These are phyloP conservation scores for Synergus itoensis DNA, from an alignment of 2,888 invertebrate genomes.

Conservation along the genomic window DNA sequence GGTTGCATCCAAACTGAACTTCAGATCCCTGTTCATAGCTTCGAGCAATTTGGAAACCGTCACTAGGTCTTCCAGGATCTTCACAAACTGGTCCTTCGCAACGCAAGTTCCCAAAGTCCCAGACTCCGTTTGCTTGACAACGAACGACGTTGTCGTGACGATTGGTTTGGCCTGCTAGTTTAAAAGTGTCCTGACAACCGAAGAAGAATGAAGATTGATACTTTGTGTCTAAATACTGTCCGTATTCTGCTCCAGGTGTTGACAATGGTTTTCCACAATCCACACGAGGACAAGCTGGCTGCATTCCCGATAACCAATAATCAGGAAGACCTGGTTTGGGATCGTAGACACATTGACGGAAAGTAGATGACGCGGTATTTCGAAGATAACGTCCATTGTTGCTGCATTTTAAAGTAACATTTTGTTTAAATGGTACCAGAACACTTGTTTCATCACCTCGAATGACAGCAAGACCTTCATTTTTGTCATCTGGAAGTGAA, in stretches of 20 bases:
- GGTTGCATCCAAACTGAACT: constrained; percentile 92
- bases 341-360: constrained; percentile 97
- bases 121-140: constrained; percentile 94
- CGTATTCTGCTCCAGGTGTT: constrained; percentile 96
- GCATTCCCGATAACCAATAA: constrained; percentile 93
- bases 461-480: constrained; percentile 89
- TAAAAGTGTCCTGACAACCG: constrained; percentile 97
- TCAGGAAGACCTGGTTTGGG: constrained; percentile 93
- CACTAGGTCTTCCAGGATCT: constrained; percentile 96
- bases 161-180: constrained; percentile 94
- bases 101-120: constrained; percentile 97
- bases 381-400: constrained; percentile 88
- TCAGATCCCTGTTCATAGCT: constrained; percentile 94
- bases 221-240: constrained; percentile 91
- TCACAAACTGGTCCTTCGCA: constrained; percentile 98
- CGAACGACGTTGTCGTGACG: constrained; percentile 94
- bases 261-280: constrained; percentile 96
- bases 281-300: constrained; percentile 91
- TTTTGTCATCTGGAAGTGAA: constrained; percentile 92
- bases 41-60: constrained; percentile 91
- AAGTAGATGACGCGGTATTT: constrained; percentile 89
- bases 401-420: constrained; percentile 91
- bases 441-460: constrained; percentile 90
- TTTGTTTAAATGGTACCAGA: constrained; percentile 92
- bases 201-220: constrained; percentile 97